Evolutionary conservation across 2,113 vertebrate genomes (phyloP), one percentile per base, ranked within the genome.

Genomic region (Anhinga rufa): DNA sequence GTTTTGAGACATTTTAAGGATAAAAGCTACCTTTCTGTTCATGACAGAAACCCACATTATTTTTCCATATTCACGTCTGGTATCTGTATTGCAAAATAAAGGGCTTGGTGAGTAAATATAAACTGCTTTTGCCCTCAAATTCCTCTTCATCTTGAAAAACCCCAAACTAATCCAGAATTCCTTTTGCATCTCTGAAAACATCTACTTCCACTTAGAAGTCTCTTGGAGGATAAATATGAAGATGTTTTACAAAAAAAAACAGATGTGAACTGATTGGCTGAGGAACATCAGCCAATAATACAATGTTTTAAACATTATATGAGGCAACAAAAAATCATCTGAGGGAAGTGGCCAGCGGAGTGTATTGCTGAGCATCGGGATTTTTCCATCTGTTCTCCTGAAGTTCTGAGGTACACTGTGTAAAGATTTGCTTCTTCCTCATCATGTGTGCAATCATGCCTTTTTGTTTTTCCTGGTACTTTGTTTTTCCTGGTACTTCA

Each of bases 181-280:
- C 46, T 92, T 91, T 54, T 74, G 62, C 51, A 70, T 82, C 34
- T 78, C 89, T 85, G 86, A 90, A 95, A 94, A 92, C 62, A 90
- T 71, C 54, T 44, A 78, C 52, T 92, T 68, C 55, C 3, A 4
- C 61, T 90, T 70, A 42, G 25, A 90, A 85, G n/a, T 70, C 76
- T 71, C 76, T 75, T 34, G 10, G 57, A 94, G 31, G 28, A 90
- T 52, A 92, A 92, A 82, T 38, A 70, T 26, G 19, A 86, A 86
- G 57, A 29, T 38, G n/a, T 38, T 86, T 86, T 25, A n/a, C 3
- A 48, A 88, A 90, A 88, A 90, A 89, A 82, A 51, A 0, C 82
- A 87, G 57, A 87, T 79, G 46, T 74, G 64, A 94, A 68, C n/a
- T 71, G 57, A 69, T 65, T 70, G 69, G 69, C 32, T 92, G 54